Conservation (phyloP, 2,113 vertebrate genomes). For the Azemiops feae region DNA sequence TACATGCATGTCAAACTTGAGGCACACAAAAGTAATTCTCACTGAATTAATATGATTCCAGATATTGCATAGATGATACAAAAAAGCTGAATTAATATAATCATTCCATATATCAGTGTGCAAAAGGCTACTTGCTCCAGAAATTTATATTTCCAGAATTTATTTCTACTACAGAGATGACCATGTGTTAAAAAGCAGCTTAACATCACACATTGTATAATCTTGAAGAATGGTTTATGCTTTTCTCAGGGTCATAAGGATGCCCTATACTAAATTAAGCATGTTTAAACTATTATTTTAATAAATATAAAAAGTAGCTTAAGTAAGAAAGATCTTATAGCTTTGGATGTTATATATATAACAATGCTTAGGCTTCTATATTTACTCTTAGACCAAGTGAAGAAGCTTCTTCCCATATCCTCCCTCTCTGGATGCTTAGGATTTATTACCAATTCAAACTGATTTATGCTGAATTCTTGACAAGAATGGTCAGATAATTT, state of each 20-base stretch:
- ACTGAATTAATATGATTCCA: neutral
- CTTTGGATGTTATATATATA: neutral
- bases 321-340: neutral
- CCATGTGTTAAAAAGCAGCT: neutral
- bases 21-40: neutral
- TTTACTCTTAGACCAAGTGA: neutral
- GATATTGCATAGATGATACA: neutral
- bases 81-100: neutral
- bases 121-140: neutral
- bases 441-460: neutral
- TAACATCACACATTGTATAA: neutral
- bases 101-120: no score
- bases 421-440: neutral
- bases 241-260: neutral
- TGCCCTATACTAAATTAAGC: neutral
- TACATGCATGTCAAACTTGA: neutral
- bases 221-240: neutral
- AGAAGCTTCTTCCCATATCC: neutral
- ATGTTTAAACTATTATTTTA: neutral
- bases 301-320: neutral
- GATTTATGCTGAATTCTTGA: neutral
- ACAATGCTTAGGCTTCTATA: neutral
- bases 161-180: neutral
- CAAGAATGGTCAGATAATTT: neutral
- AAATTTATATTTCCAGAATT: neutral